These are phyloP conservation scores for Lasioglossum pauxillum DNA, from an alignment of 2,888 invertebrate genomes.

Conservation along the genomic window DNA sequence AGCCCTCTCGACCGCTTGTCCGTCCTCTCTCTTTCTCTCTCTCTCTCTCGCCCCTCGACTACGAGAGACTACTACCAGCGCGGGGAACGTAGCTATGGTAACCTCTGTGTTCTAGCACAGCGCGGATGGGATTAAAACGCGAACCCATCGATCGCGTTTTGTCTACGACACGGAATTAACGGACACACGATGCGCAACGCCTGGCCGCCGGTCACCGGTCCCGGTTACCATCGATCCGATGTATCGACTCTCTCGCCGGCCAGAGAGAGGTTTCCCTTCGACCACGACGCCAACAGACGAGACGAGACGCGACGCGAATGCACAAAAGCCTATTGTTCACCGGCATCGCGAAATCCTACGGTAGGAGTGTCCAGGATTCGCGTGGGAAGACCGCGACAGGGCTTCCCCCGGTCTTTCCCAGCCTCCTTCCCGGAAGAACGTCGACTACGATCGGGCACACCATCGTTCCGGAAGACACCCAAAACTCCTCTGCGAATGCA, in stretches of 20 bases:
- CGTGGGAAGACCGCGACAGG: constrained; percentile 1
- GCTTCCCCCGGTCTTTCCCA: background rate
- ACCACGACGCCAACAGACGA: background rate
- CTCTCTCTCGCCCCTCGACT: background rate
- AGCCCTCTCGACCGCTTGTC: background rate
- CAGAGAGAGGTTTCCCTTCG: constrained; percentile 16
- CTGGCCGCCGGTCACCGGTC: background rate
- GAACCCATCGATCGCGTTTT: constrained; percentile 18
- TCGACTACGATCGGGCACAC: constrained; percentile 14
- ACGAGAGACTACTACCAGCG: background rate
- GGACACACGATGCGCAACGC: constrained; percentile 3
- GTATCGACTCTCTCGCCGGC: background rate
- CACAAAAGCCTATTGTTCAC: constrained; percentile 26
- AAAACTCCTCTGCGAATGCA: too few relatives aligned
- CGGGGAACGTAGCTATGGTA: constrained; percentile 8
- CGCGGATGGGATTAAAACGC: constrained; percentile 45
- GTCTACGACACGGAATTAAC: constrained; percentile 35
- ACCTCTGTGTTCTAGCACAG: background rate
- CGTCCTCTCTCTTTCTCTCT: background rate
- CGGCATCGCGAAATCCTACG: background rate
- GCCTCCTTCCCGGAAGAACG: constrained; percentile 34
- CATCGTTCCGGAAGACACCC: background rate
- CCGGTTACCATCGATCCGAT: constrained; percentile 29
- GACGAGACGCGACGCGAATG: constrained; percentile 2
- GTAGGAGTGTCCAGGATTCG: background rate